Base-by-base conservation (phyloP, 2,797 vertebrate genomes). In the Hephaestus fuliginosus region DNA sequence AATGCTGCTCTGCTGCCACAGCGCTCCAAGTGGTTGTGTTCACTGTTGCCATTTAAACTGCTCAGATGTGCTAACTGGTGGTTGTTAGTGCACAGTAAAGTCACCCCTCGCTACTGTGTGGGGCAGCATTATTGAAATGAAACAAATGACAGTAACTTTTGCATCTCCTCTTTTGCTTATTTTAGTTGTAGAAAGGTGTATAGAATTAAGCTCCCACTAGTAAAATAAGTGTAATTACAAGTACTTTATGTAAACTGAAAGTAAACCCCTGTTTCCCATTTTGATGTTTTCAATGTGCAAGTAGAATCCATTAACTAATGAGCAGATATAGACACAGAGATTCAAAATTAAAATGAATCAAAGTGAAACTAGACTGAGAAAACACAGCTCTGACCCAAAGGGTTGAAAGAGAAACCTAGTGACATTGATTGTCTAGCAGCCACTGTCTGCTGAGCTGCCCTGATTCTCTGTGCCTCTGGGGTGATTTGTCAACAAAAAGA, bases 401-500 rank as follows among this genome's bases (percentile, higher is more conserved):
- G 55, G 51, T 13, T 62, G 55, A 64, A 69, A 77, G 33, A 77
- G 51, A 86, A 82, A 70, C 70, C 62, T 73, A 72, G 57, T 73
- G 57, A 49, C 78, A 86, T 78, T 83, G 83, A 89, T 80, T 89
- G 74, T 82, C 80, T 57, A 28, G 80, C 67, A 83, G 71, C 73
- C n/a, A 82, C 70, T 70, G 73, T 73, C 81, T 79, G 33, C 61
- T 46, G 18, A 33, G 57, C 74, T 74, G 18, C 66, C 74, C 72
- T 70, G 64, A 69, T 76, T 80, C 77, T 58, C 69, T 70, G 74
- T 83, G 61, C 74, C 86, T 78, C 63, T 69, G 77, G 78, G 84
- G 92, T 81, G 87, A 95, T 94, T 93, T 93, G 86, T 94, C 93
- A 94, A 92, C 82, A 81, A 88, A 90, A 91, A 89, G 89, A 88